Evolutionary conservation across 2,888 invertebrate genomes (phyloP), one percentile per base, ranked within the genome.

Genomic region (Cryptocheilus praepositus): DNA sequence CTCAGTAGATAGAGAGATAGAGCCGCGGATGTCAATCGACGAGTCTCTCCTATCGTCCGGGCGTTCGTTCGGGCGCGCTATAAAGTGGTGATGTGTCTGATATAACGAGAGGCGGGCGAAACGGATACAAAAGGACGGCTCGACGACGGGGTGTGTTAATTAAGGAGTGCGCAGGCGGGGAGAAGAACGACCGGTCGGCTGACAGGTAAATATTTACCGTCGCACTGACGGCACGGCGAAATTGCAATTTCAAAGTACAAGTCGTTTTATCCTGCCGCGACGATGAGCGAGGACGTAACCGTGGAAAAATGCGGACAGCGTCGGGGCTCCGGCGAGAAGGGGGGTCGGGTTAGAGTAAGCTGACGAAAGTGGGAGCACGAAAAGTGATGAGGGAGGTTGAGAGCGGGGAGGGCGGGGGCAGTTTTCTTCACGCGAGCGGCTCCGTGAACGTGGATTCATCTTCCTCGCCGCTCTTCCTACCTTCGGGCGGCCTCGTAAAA

Each of bases 131-230:
- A 49, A 4, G 18, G 49, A 16, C 13, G 22, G 7, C 45, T 16
- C 46, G 21, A 59, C n/a, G 25, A 49, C 45, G 43, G 22, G 59
- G 21, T 16, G 36, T 44, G 45, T 49, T 49, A 49, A 49, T 49
- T 49, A 49, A 49, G 18, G 49, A 18, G 16, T 16, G 49, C 49
- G 49, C 11, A 18, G 36, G 8, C 18, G 59, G 55, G 52, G 44
- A 57, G 59, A 61, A 63, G 65, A 49, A 49, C 54, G 63, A 68
- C 19, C 13, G 54, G 36, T 62, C 63, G 68, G 64, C 58, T 77
- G 81, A 84, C 83, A 86, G 86, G 86, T 86, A 86, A 86, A 86
- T 86, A 86, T 86, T 85, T 85, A 73, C 75, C 70, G 61, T 61
- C 53, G 45, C 28, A 5, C 55, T 73, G 61, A 28, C 56, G 73